A percentile compares a stretch with the other conserved stretches of the same genome.
These are phyloP conservation scores for Psophia crepitans DNA, from an alignment of 2,113 vertebrate species.

Conservation along the genomic window DNA sequence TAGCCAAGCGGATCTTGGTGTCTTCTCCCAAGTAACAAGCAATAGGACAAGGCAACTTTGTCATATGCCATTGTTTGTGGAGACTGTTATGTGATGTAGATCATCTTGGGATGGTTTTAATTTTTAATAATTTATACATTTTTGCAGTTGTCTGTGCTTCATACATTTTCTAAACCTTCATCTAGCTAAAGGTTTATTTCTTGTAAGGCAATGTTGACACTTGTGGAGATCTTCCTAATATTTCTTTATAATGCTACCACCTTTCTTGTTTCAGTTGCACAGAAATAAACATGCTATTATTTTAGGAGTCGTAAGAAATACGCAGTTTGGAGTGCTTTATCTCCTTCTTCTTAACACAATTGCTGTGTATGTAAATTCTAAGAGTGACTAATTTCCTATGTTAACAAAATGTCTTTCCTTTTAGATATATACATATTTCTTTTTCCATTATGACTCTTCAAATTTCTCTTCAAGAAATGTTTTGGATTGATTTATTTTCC, in stretches of 20 bases:
- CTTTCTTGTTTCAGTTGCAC: background rate
- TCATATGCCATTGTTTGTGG: background rate
- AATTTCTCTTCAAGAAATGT: background rate
- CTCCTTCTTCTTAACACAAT: background rate
- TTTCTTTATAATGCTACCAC: background rate
- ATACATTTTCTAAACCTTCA: background rate
- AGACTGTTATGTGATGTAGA: background rate
- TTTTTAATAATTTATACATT: background rate
- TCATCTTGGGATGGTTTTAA: background rate
- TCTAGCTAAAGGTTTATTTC: background rate
- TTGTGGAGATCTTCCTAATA: background rate
- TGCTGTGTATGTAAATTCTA: background rate
- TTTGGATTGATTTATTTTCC: background rate
- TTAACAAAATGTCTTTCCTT: background rate
- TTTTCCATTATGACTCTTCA: background rate
- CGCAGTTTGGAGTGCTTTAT: background rate
- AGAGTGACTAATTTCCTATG: background rate
- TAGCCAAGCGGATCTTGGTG: too few species aligned
- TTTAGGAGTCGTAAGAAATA: background rate
- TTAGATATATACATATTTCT: background rate
- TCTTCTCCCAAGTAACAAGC: too few species aligned
- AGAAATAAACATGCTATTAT: background rate
- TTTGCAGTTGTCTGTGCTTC: background rate
- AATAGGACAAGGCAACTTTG: background rate
- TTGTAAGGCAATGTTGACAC: background rate